Percentiles rank a stretch among this genome's conserved stretches.
These are phyloP conservation scores for Drosophila ezoana DNA, from an alignment of 2,888 invertebrate genomes.

Conservation along the genomic window DNA sequence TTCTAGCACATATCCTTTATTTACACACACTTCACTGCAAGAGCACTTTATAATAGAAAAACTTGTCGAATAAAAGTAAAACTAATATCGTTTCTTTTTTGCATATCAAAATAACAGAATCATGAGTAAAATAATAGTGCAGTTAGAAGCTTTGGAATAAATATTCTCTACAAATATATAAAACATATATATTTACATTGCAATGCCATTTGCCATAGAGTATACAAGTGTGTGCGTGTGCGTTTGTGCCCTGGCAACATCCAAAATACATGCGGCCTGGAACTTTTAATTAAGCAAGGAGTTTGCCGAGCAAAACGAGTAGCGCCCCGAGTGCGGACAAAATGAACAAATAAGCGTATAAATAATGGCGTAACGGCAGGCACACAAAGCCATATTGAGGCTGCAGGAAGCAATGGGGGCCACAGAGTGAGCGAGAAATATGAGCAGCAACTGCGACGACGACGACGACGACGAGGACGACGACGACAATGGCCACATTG, in stretches of 20 bases:
- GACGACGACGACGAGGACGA: background rate
- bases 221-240: conserved; percentile 21
- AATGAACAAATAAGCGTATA: conserved; percentile 78
- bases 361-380: conserved; percentile 66
- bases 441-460: conserved; percentile 44
- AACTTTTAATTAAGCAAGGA: conserved; percentile 71
- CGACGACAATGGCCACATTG: conserved; percentile 48
- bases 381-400: conserved; percentile 45
- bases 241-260: background rate
- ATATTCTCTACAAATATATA: background rate
- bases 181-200: background rate
- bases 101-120: background rate
- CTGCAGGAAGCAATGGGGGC: conserved; percentile 9
- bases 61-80: background rate
- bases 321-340: conserved; percentile 55
- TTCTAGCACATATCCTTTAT: background rate
- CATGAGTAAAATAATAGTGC: background rate
- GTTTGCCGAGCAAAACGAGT: conserved; percentile 40
- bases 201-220: conserved; percentile 20
- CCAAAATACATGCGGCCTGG: conserved; percentile 47
- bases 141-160: background rate
- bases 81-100: background rate
- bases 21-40: background rate
- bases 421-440: conserved; percentile 52
- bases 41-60: background rate